Evolutionary conservation across 2,113 vertebrate genomes (phyloP).

Genomic region (Phylloscopus trochiloides): DNA sequence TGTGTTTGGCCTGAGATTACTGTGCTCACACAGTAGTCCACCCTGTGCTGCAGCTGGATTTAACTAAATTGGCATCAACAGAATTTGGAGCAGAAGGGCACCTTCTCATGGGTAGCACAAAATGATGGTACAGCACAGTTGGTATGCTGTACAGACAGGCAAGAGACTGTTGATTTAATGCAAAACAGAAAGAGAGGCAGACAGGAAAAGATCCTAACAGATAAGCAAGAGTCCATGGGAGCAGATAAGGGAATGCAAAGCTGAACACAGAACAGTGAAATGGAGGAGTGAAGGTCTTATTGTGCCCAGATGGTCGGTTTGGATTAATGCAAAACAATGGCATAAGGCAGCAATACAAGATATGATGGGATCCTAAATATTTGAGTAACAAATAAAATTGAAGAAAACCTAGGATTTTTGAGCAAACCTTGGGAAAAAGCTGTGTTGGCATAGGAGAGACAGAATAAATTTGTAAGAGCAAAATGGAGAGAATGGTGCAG

Average conservation of each 20-base stretch:
- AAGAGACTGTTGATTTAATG: not conserved
- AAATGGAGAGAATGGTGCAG: not conserved
- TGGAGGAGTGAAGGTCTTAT: not conserved
- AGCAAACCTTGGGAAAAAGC: not conserved
- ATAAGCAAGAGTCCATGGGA: not conserved
- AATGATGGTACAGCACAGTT: not conserved
- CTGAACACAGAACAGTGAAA: not conserved
- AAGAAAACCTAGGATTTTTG: not conserved
- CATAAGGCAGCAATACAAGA: not conserved
- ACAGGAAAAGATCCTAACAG: not conserved
- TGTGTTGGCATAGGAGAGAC: not conserved
- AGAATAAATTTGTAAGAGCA: not conserved
- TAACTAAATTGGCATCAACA: not conserved
- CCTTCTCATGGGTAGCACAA: not conserved
- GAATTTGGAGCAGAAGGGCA: not conserved
- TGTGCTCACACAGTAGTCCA: not conserved
- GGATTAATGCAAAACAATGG: not conserved
- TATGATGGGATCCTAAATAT: not conserved
- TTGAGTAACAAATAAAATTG: not conserved
- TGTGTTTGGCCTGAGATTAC: not conserved
- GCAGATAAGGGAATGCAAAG: not conserved
- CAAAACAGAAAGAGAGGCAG: not conserved
- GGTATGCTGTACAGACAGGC: not conserved
- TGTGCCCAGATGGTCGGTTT: not conserved
- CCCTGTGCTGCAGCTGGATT: not conserved